Evolutionary conservation across 1,140 invertebrate species (phyloP), one percentile per base, ranked within the genome.

Genomic region (Pseudoatta argentina): DNA sequence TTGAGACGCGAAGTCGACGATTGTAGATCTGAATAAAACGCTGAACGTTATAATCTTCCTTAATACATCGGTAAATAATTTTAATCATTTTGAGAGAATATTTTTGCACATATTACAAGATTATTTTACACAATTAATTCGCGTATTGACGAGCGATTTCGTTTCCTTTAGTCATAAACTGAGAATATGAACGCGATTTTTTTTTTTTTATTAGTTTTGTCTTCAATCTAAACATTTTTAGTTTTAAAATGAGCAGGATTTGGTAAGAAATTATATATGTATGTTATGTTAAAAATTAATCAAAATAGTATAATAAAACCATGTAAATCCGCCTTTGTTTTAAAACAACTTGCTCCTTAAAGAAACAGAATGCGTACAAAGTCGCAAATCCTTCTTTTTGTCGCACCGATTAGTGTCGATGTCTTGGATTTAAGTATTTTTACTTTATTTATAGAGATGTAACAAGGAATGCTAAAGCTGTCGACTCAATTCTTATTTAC

Each of bases 101-200:
- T 69, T 69, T 27, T 24, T 21, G 34, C 39, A 44, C 39, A 44
- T 8, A 51, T 27, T 61, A 16, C 34, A 44, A 39, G 12, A 72
- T 59, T 75, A 59, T 57, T 73, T 7, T 12, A 59, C 27, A n/a
- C 55, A 14, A 8, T 39, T 57, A 57, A 57, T 73, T 73, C n/a
- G 18, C 4, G 0, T 30, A 55, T 6, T 30, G 10, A 5, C 5
- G 18, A 16, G 21, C 7, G 5, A 72, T 55, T 72, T 55, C 0
- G 4, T 30, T 8, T 12, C 44, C 6, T 27, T 53, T 18, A 7
- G 30, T 18, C 18, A 64, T n/a, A 39, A 21, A 66, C 18, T 21
- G 3, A 10, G 7, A 64, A 34, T 64, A 2, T 64, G 16, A 64
- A 3, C 4, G 30, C 8, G 2, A 10, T 16, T 48, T 24, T 67